Evolutionary conservation across 2,797 vertebrate species (phyloP), one percentile per base, ranked within the genome.

Genomic region (Melopsittacus undulatus): DNA sequence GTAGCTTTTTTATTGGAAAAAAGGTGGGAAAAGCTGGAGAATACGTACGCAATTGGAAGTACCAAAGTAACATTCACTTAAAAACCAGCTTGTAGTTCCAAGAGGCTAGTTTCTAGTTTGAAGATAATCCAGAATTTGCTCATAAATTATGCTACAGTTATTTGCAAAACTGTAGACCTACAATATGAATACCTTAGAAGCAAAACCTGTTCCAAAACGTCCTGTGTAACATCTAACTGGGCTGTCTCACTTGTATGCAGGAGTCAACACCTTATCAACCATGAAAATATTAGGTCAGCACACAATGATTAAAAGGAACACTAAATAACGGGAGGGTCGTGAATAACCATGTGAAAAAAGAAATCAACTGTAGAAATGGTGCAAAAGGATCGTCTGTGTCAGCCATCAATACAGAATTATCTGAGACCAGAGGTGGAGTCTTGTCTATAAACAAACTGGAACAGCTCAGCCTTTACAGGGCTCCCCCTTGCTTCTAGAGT

Each of bases 251-350:
- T 19, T 38, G 10, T 16, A 67, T 13, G 48, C 30, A 61, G 10
- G 1, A 81, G 52, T 2, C 38, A 32, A 69, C 13, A 30, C 2
- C 24, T 38, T 5, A 61, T 21, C n/a, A 56, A 56, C 15, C 4
- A 20, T 0, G 1, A 34, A 88, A 70, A 59, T 13, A 34, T 6
- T 3, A 88, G 5, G 72, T 10, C 11, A 70, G 5, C 32, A 61
- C 1, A 23, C 0, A 0, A 32, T 1, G 6, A 83, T 12, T 34
- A 34, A 34, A 66, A 79, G 13, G 3, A 86, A 18, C 2, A 7
- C 10, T 77, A 17, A 46, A 0, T 24, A 77, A 27, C 32, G 46
- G 6, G 1, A 74, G 6, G 0, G 1, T 7, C 66, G 13, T 5
- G 30, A 62, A 18, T 19, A 59, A 63, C 4, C 10, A 56, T 46